Percentiles rank a stretch among this genome's conserved stretches.
Conservation (phyloP, 2,888 invertebrate species). For the Brachynemurus nebulosus region DNA sequence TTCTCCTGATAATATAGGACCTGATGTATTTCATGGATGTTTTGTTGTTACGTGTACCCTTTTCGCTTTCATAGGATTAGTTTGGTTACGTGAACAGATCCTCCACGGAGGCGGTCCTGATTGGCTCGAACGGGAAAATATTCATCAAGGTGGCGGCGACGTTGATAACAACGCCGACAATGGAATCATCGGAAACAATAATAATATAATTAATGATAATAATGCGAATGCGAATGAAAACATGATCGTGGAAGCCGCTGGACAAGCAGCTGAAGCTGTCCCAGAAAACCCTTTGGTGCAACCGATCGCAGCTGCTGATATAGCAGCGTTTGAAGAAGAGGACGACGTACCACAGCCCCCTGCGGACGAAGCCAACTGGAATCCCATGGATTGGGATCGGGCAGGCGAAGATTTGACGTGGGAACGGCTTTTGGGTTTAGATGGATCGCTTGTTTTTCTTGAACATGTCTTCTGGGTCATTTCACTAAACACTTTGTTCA, state of each 20-base stretch:
- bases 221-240: constrained; percentile 49
- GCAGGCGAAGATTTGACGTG: constrained; percentile 96
- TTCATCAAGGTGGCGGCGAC: constrained; percentile 16
- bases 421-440: constrained; percentile 90
- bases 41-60: constrained; percentile 94
- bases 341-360: constrained; percentile 38
- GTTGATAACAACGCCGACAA: constrained; percentile 17
- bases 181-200: constrained; percentile 9
- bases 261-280: not conserved
- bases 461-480: constrained; percentile 99
- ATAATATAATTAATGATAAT: constrained; percentile 36
- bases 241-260: constrained; percentile 9
- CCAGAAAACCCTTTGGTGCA: constrained; percentile 24
- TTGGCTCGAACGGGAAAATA: constrained; percentile 72
- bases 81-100: constrained; percentile 97
- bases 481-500: constrained; percentile 90
- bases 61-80: constrained; percentile 89
- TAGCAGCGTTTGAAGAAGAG: constrained; percentile 32
- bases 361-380: constrained; percentile 83
- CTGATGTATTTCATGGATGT: constrained; percentile 92
- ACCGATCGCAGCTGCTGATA: constrained; percentile 36
- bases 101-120: constrained; percentile 94
- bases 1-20: constrained; percentile 81
- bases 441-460: constrained; percentile 91
- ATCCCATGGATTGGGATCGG: constrained; percentile 97